Evolutionary conservation across 2,888 invertebrate species (phyloP).

Genomic region (Marronus borbonicus): DNA sequence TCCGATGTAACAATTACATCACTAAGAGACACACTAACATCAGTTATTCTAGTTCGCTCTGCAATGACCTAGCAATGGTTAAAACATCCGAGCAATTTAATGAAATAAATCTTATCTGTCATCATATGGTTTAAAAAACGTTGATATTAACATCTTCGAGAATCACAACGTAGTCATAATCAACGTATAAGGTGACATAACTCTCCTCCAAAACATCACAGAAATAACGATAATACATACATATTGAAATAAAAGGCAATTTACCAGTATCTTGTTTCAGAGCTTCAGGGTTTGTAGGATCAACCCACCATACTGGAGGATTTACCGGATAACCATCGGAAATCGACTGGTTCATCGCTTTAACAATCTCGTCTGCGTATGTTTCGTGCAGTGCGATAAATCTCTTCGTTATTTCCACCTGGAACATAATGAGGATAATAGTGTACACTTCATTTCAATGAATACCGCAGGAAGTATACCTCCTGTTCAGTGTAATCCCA

Average conservation of each 20-base stretch:
- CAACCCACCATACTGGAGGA: constrained; percentile 88
- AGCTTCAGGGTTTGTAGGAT: constrained; percentile 50
- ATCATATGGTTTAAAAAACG: too few species aligned
- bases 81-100: too few species aligned
- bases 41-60: too few species aligned
- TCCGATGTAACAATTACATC: too few species aligned
- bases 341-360: constrained; percentile 76
- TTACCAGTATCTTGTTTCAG: constrained; percentile 51
- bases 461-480: constrained; percentile 7
- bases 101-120: too few species aligned
- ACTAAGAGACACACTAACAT: too few species aligned
- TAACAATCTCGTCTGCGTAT: constrained; percentile 76
- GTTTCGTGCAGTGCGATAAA: constrained; percentile 78
- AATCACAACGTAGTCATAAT: too few species aligned
- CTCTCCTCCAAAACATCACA: too few species aligned
- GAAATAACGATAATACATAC: too few species aligned
- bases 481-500: constrained; percentile 75
- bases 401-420: constrained; percentile 75
- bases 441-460: background rate
- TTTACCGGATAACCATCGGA: constrained; percentile 81
- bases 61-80: too few species aligned
- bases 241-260: background rate
- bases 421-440: background rate
- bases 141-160: too few species aligned
- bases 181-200: too few species aligned